These are phyloP conservation scores for Leptobrachium ailaonicum DNA, from an alignment of 2,113 vertebrate species.

Conservation along the genomic window DNA sequence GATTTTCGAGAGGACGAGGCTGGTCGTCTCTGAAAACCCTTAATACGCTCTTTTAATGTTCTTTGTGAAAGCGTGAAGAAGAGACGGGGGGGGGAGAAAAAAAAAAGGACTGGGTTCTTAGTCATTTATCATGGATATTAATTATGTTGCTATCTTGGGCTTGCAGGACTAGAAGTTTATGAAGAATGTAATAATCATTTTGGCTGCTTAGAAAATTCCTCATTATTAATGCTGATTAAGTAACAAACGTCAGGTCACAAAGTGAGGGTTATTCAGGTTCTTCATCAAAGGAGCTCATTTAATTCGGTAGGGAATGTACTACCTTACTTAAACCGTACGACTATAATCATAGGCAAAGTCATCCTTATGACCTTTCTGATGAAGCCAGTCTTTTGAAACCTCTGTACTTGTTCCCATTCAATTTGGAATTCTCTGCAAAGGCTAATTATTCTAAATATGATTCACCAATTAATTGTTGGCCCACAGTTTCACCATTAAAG, in stretches of 20 bases:
- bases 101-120: constrained; percentile 52
- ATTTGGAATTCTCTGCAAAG: not conserved
- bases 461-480: too few species aligned
- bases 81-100: constrained; percentile 47
- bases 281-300: constrained; percentile 47
- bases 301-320: constrained; percentile 47
- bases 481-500: too few species aligned
- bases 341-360: constrained; percentile 29
- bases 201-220: constrained; percentile 55
- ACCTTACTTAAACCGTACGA: constrained; percentile 19
- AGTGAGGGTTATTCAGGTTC: constrained; percentile 47
- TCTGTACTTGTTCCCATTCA: not conserved
- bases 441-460: too few species aligned
- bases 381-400: not conserved
- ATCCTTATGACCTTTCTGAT: constrained; percentile 10
- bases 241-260: constrained; percentile 57
- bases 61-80: not conserved
- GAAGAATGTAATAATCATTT: constrained; percentile 55
- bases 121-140: constrained; percentile 57
- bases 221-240: constrained; percentile 57
- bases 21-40: constrained; percentile 44
- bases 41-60: constrained; percentile 44
- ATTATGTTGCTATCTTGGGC: constrained; percentile 58
- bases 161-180: constrained; percentile 58
- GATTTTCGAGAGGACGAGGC: constrained; percentile 44